A percentile compares a stretch with the other conserved stretches of the same genome.
These are phyloP conservation scores for Gopherus evgoodei DNA, from an alignment of 2,113 vertebrate species.

Conservation along the genomic window DNA sequence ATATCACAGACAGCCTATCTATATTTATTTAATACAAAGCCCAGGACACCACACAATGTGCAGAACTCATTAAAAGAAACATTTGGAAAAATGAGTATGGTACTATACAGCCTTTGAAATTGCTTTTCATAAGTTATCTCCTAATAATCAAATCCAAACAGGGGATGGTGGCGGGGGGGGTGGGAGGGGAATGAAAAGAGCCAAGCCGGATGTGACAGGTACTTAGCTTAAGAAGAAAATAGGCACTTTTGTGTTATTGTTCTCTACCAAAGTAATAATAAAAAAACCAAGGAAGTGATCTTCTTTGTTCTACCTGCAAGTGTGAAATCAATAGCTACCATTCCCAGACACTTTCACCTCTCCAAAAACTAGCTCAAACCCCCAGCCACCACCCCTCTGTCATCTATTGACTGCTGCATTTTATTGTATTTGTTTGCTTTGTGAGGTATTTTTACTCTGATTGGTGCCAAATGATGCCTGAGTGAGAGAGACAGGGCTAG, in stretches of 20 bases:
- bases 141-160: constrained; percentile 60
- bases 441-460: background rate
- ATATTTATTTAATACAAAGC: constrained; percentile 67
- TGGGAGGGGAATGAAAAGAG: background rate
- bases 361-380: background rate
- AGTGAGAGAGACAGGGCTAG: background rate
- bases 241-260: constrained; percentile 32
- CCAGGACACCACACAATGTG: background rate
- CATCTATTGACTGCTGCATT: background rate
- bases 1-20: constrained; percentile 56
- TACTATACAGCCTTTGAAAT: constrained; percentile 54
- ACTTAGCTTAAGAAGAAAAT: constrained; percentile 57
- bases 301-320: background rate
- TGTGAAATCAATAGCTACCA: constrained; percentile 12
- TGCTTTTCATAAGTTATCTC: constrained; percentile 63
- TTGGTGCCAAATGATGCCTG: background rate
- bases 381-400: fast-evolving
- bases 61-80: constrained; percentile 65
- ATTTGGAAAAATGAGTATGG: constrained; percentile 67
- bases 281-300: background rate
- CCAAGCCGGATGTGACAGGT: constrained; percentile 38
- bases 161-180: too few relatives aligned
- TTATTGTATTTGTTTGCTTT: background rate
- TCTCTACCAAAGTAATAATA: constrained; percentile 38
- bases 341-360: background rate